A percentile compares a stretch with the other conserved stretches of the same genome.
These are phyloP conservation scores for Philonicus albiceps DNA, from an alignment of 2,888 invertebrate species.

Conservation along the genomic window DNA sequence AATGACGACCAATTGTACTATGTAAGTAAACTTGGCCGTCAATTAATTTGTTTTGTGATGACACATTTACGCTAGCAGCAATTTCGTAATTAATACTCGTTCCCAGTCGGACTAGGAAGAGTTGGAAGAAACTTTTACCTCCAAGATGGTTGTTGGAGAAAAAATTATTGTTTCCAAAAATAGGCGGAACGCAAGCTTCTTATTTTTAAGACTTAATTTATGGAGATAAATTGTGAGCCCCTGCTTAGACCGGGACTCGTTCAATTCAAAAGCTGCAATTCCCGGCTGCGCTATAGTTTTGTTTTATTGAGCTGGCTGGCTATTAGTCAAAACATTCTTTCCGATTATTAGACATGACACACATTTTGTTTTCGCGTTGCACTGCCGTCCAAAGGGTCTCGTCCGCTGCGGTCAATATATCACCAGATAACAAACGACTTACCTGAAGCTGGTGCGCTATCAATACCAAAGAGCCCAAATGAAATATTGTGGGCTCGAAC, in stretches of 20 bases:
- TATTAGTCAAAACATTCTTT: constrained; percentile 2
- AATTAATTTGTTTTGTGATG: not conserved
- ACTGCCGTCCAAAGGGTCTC: not conserved
- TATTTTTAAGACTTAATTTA: not conserved
- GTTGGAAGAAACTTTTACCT: not conserved
- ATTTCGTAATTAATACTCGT: not conserved
- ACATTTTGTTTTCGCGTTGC: constrained; percentile 23
- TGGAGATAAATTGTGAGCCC: not conserved
- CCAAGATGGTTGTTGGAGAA: not conserved
- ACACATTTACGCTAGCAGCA: not conserved
- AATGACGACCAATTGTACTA: not conserved
- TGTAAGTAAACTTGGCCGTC: not conserved
- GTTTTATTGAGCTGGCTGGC: not conserved
- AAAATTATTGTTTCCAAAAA: not conserved
- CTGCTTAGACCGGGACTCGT: not conserved
- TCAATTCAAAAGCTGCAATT: not conserved
- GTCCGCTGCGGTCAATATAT: constrained; percentile 6
- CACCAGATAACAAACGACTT: constrained; percentile 31
- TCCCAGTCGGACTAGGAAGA: not conserved
- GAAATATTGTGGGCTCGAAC: not conserved
- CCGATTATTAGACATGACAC: not conserved
- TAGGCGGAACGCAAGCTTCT: not conserved
- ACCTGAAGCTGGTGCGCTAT: constrained; percentile 11
- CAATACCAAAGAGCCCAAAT: constrained; percentile 13
- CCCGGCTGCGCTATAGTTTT: not conserved